Evolutionary conservation across 1,140 invertebrate genomes (phyloP), one percentile per base, ranked within the genome.

Genomic region (Mizuhopecten yessoensis): DNA sequence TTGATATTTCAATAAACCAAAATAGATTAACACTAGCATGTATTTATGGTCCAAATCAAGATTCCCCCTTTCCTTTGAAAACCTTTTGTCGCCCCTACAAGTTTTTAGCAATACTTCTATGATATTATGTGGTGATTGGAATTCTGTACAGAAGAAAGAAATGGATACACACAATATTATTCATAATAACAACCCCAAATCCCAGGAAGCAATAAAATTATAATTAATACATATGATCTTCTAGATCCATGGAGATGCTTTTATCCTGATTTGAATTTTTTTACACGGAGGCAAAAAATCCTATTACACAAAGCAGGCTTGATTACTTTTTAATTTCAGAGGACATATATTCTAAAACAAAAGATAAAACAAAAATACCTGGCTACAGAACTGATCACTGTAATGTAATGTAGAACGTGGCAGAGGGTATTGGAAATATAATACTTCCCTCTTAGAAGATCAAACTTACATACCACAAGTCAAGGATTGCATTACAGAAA

Each of bases 91-190:
- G 9, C 45, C 13, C 15, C 33, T 90, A 20, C 33, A 29, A 15
- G 23, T 11, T 1, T 87, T 49, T 20, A 29, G 23, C 15, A 90
- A 90, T 87, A 87, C 10, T 49, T 42, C 34, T 49, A 23, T 90
- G 42, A 57, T 89, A 49, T 34, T 90, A 87, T 87, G 86, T 87
- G 89, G 86, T 57, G 89, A 90, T 10, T 90, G 89, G 89, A 90
- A 87, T 87, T 39, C 87, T 17, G 86, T 87, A n/a, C 89, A 90
- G n/a, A 42, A 90, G 33, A 33, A 7, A 36, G 13, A 49, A 29
- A 17, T 87, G n/a, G 36, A 90, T 87, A 90, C 86, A 33, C 45
- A 49, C n/a, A 87, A 87, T 90, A 90, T 90, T 86, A 29, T 89
- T 86, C 34, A 89, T 23, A 90, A 87, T 34, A 87, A 42, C 33